These are phyloP conservation scores for Dioctria rufipes DNA, from an alignment of 2,888 invertebrate species.

Conservation along the genomic window DNA sequence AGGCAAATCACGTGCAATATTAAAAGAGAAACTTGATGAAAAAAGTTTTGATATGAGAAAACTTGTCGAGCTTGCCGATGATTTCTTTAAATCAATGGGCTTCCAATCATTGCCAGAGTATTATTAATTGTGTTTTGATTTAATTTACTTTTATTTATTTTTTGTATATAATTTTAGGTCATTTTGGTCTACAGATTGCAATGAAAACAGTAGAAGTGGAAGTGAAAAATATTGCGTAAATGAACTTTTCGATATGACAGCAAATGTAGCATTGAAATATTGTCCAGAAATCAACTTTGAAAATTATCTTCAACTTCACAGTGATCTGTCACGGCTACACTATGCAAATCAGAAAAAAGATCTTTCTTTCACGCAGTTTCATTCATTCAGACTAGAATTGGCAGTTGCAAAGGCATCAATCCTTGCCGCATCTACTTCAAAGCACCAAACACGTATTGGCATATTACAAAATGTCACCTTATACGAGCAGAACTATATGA, in stretches of 20 bases:
- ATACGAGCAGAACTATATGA: constrained; percentile 72
- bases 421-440: constrained; percentile 78
- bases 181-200: constrained; percentile 63
- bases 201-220: constrained; percentile 63
- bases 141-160: too few relatives aligned
- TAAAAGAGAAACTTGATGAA: constrained; percentile 73
- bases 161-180: not conserved
- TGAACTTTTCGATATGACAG: constrained; percentile 67
- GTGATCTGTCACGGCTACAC: constrained; percentile 61
- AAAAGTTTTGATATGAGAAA: constrained; percentile 63
- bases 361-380: constrained; percentile 67
- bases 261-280: constrained; percentile 67
- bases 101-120: constrained; percentile 28
- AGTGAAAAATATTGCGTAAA: constrained; percentile 65
- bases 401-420: constrained; percentile 67
- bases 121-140: not conserved
- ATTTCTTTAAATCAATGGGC: constrained; percentile 67
- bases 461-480: constrained; percentile 76
- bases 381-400: constrained; percentile 65
- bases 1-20: constrained; percentile 79
- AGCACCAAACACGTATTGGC: constrained; percentile 80
- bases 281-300: constrained; percentile 68
- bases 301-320: constrained; percentile 65
- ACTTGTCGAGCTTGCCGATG: constrained; percentile 65
- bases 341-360: constrained; percentile 66